Evolutionary conservation across 37 sponge, comb jelly and placozoan species (phyloP), one percentile per base, ranked within the genome.

Genomic region (Axinella damicornis): DNA sequence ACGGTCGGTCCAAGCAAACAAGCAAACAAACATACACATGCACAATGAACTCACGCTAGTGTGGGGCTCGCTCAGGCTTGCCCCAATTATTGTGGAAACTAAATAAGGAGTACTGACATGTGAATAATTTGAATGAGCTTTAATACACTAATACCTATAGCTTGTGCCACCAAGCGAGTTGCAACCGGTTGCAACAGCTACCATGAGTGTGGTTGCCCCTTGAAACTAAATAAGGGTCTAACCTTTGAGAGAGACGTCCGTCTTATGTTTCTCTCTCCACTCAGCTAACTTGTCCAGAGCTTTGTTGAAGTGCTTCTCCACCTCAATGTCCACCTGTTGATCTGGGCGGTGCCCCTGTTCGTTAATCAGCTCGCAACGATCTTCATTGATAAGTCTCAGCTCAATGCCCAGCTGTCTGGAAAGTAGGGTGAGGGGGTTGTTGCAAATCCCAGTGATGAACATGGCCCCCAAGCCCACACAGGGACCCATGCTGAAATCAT

Each of bases 361-460:
- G 20, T 58, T 76, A 25, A 95, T 69, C 58, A 95, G 85, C 40
- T 89, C 93, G 76, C 96, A 95, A 30, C 57, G 53, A 69, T 90
- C 93, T 34, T 95, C 95, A 21, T 84, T 67, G 33, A 87, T 89
- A 6, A 61, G 33, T 25, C 71, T 78, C 21, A 89, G 57, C 19
- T 62, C 80, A 18, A 84, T 32, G 0, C 76, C 96, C 65, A 87
- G 68, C 81, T 95, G 96, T 28, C 82, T 76, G 22, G 80, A 52
- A 18, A 95, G 70, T 14, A 92, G 75, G n/a, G 91, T 89, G 59
- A 92, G 60, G 46, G 96, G 96, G 74, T 95, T 95, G 41, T 92
- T 95, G 77, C 67, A 76, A 30, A 92, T 72, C 22, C 96, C 96
- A 15, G 93, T 95, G 35, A 95, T 84, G 67, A 95, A 91, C 93